Base-by-base conservation (phyloP, 1,140 invertebrate species). In the Pachypsylla venusta region DNA sequence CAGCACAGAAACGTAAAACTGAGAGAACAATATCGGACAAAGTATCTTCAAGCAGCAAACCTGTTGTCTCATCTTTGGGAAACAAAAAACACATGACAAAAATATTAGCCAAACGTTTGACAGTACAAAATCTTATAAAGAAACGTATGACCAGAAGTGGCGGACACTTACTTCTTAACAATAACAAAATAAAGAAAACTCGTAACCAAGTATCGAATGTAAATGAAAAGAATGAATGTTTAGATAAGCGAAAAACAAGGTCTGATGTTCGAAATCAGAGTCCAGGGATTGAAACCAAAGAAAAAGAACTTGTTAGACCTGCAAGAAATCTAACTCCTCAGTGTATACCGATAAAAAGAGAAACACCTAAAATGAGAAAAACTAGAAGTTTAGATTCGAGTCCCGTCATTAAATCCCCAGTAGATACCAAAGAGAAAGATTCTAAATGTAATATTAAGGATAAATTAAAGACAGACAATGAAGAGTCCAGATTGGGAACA, bases 351-450 rank as follows among this genome's bases (percentile, higher is more conserved):
- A n/a, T n/a, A n/a, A 55, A 25, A 25, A 55, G 4, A 19, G 54
- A 25, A 40, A 25, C 20, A 58, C 40, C 26, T 48, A 53, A 53
- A 60, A 25, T 25, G 16, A 60, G 40, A 22, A 58, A 40, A 56
- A 60, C 25, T 25, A 35, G 25, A 19, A 22, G 54, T 27, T 16
- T 25, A 19, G 42, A 48, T 48, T 48, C 22, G n/a, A 48, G 42
- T 48, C 42, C 42, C 22, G 4, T 48, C 10, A 35, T 12, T 35
- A 10, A 10, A 10, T n/a, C 30, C 10, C n/a, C 30, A 10, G 30
- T n/a, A 35, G 30, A 35, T 35, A 10, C 10, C 30, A 35, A 35
- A 35, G 10, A 12, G 10, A 12, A 35, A 35, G 30, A 35, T 35
- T n/a, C 22, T n/a, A n/a, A n/a, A n/a, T n/a, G n/a, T n/a, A n/a